Evolutionary conservation across 2,888 invertebrate species (phyloP), one percentile per base, ranked within the genome.

Genomic region (Linnaemya tessellans): DNA sequence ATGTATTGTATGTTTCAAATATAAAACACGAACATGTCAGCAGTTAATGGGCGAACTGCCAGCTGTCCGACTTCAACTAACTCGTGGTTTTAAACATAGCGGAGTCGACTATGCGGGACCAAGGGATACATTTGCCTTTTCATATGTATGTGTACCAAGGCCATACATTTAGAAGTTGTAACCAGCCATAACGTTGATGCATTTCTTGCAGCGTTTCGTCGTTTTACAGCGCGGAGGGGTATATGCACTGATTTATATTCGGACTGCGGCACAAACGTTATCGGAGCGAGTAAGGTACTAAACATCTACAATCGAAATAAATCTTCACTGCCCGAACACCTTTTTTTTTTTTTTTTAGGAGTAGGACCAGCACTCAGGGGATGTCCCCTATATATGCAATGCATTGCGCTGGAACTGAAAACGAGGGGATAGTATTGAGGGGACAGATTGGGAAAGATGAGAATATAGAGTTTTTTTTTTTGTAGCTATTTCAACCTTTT

Each of bases 101-200:
- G 70, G 79, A 3, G 38, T 70, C 0, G 78, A 86, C 49, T 87
- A 78, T n/a, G 86, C 84, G n/a, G 83, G 84, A 0, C 87, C 80
- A 15, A 74, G 13, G 80, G 58, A 8, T 79, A 79, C 13, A 83
- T 84, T 11, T 78, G 68, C 38, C 20, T 83, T 15, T 84, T 84
- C 15, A 49, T 79, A 22, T 80, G 70, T 56, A 80, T 84, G 75
- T 80, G 77, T 11, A 80, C 77, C 4, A 77, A 73, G 41, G 80
- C 84, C 15, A 75, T 75, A 58, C 77, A 80, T 46, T 49, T 68
- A 20, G 78, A 68, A 38, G 58, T 67, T 13, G 46, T 58, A 15
- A 67, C 56, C 8, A 77, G 56, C 20, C 41, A 51, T 1, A 74
- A 60, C 49, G 60, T 60, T 46, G 46, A 73, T 13, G 18, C 35